Conservation (phyloP, 2,888 invertebrate species). For the Acanthosoma haemorrhoidale region DNA sequence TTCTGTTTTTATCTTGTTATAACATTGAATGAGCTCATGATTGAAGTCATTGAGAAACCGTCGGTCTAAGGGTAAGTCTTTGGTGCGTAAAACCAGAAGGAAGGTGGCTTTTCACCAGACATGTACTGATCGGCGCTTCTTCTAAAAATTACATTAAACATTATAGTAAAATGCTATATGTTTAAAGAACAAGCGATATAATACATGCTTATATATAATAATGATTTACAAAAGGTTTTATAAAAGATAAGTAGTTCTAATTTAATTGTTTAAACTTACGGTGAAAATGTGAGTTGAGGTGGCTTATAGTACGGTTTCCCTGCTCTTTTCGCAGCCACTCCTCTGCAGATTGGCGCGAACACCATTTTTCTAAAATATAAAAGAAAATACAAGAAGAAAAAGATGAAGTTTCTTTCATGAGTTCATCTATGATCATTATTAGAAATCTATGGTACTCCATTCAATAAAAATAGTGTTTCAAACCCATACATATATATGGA, state of each 20-base stretch:
- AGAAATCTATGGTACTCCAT: too few species aligned
- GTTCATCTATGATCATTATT: too few species aligned
- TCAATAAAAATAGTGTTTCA: too few species aligned
- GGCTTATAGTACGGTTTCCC: not conserved
- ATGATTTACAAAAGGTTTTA: too few species aligned
- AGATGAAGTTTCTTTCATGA: too few species aligned
- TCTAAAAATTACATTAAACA: too few species aligned
- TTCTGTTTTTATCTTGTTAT: conserved; percentile 4
- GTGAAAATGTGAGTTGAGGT: not conserved
- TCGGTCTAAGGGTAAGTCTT: not conserved
- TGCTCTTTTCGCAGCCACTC: conserved; percentile 37
- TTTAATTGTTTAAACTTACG: not conserved
- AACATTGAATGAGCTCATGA: not conserved
- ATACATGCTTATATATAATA: too few species aligned
- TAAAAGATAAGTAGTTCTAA: too few species aligned
- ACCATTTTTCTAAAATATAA: conserved; percentile 31
- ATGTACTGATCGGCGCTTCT: not conserved
- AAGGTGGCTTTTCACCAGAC: not conserved
- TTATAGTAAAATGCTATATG: too few species aligned
- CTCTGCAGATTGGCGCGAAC: conserved; percentile 36
- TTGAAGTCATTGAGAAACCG: not conserved
- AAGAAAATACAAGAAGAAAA: too few species aligned
- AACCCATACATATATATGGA: too few species aligned
- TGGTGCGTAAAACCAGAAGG: conserved; percentile 17
- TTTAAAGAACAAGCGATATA: too few species aligned